Evolutionary conservation across 2,888 invertebrate genomes (phyloP).

Genomic region (Carcina quercana): DNA sequence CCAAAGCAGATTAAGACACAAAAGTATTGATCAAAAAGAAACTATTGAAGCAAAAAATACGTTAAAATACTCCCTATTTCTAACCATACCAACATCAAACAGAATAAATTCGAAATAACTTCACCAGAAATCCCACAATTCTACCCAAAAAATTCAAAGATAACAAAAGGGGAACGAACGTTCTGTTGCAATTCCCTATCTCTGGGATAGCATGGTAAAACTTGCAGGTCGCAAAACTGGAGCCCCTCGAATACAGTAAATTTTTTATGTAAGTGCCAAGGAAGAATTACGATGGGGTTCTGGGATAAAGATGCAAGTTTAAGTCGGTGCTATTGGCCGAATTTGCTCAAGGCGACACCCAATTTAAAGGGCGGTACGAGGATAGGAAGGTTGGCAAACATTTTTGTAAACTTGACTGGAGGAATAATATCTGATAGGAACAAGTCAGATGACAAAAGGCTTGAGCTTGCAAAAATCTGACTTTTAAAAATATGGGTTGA

Average conservation of each 20-base stretch:
- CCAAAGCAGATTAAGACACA: slow-evolving; percentile 4
- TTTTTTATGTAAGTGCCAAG: slow-evolving; percentile 42
- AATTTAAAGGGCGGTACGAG: slow-evolving; percentile 34
- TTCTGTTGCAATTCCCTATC: slow-evolving; percentile 26
- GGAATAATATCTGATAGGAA: no score
- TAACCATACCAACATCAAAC: not conserved
- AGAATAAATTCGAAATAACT: not conserved
- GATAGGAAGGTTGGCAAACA: slow-evolving; percentile 7
- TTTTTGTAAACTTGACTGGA: not conserved
- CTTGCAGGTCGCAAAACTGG: slow-evolving; percentile 24
- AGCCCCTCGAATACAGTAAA: slow-evolving; percentile 35
- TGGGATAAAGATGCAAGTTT: slow-evolving; percentile 47
- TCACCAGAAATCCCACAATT: slow-evolving; percentile 12
- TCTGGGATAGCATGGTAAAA: slow-evolving; percentile 29
- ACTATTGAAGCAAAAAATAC: slow-evolving; percentile 2
- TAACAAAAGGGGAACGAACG: slow-evolving; percentile 18
- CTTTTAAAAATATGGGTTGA: no score
- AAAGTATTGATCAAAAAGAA: not conserved
- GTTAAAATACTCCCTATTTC: not conserved
- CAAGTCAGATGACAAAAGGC: no score
- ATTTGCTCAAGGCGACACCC: slow-evolving; percentile 44
- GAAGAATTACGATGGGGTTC: slow-evolving; percentile 30
- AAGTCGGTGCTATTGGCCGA: slow-evolving; percentile 43
- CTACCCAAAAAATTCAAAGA: slow-evolving; percentile 19
- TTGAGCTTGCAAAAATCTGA: no score